Evolutionary conservation across 2,797 vertebrate species (phyloP).

Genomic region (Nannoperca obscura): DNA sequence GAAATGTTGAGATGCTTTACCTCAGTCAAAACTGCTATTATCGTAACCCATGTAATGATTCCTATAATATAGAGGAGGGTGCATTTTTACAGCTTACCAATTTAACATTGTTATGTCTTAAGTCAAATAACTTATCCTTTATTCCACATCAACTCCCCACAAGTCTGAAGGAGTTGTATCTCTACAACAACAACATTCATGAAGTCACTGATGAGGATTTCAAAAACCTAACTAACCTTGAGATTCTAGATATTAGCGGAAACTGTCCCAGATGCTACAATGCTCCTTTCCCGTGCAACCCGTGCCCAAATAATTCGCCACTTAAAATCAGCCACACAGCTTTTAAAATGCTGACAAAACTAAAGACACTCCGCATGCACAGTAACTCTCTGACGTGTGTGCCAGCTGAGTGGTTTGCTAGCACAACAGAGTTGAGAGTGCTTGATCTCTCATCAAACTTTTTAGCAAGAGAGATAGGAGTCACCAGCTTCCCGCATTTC

Average conservation of each 20-base stretch:
- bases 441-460: conserved; percentile 95
- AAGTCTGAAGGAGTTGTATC: conserved; percentile 90
- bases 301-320: conserved; percentile 84
- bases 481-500: conserved; percentile 84
- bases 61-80: conserved; percentile 87
- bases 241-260: conserved; percentile 94
- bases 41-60: conserved; percentile 93
- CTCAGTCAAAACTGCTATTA: conserved; percentile 97
- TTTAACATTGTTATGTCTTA: conserved; percentile 90
- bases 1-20: conserved; percentile 88
- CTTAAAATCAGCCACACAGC: conserved; percentile 86
- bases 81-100: conserved; percentile 87
- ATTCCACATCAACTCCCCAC: conserved; percentile 87
- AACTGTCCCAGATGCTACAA: conserved; percentile 97
- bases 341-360: conserved; percentile 86
- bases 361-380: conserved; percentile 89
- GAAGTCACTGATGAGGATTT: conserved; percentile 86
- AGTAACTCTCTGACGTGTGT: conserved; percentile 92
- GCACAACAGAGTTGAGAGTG: conserved; percentile 82
- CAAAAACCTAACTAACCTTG: conserved; percentile 85
- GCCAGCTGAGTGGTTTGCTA: conserved; percentile 86
- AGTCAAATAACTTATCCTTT: conserved; percentile 92
- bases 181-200: conserved; percentile 93
- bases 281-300: conserved; percentile 90
- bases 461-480: conserved; percentile 87